Percentiles rank a stretch among this genome's conserved stretches.
phyloP scores from a whole-genome alignment of 2,888 invertebrate genomes.

The Dryocosmus kuriphilus region DNA sequence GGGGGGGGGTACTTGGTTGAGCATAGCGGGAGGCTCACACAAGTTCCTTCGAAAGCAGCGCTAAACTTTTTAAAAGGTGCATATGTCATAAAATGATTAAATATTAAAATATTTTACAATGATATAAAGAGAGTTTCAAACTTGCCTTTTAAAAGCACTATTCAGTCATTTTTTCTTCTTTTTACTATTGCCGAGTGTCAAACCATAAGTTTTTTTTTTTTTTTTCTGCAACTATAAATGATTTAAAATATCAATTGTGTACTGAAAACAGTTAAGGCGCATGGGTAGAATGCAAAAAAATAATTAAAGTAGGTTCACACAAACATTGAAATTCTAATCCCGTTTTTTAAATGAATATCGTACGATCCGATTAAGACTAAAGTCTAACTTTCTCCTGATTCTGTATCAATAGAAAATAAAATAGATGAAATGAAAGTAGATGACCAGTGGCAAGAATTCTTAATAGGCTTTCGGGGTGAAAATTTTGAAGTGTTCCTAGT shows the following conservation, averaged over 20 bases:
- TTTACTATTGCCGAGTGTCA: no score
- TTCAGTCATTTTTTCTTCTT: no score
- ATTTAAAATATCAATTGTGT: no score
- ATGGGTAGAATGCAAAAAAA: no score
- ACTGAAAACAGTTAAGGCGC: no score
- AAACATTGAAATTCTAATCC: no score
- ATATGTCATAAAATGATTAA: not conserved
- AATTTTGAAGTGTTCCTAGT: slow-evolving; percentile 37
- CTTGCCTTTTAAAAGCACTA: no score
- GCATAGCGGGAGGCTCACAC: slow-evolving; percentile 30
- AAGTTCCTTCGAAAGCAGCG: not conserved
- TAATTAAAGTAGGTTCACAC: no score
- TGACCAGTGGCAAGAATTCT: not conserved
- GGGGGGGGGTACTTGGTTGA: slow-evolving; percentile 35
- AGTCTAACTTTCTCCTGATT: not conserved
- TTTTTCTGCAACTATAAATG: no score
- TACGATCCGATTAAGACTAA: not conserved
- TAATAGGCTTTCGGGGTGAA: not conserved
- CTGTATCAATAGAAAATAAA: not conserved
- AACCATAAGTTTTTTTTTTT: no score
- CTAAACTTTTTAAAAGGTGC: not conserved
- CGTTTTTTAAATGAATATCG: no score
- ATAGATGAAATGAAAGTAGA: not conserved
- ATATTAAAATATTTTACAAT: not conserved
- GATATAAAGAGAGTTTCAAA: not conserved